Evolutionary conservation across 1,140 invertebrate species (phyloP).

Genomic region (Nephila pilipes): DNA sequence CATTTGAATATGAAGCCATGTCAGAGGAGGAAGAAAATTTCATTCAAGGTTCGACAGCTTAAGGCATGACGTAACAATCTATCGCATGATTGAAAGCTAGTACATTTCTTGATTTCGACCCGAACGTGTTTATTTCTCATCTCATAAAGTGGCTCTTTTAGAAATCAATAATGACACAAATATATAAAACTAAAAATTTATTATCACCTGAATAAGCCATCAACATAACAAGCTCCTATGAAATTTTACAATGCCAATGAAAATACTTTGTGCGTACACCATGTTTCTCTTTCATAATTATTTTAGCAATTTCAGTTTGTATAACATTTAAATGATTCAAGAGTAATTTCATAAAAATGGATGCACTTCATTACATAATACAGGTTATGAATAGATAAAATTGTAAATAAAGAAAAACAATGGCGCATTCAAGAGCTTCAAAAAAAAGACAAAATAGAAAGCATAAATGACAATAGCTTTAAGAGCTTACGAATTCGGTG

Average conservation of each 20-base stretch:
- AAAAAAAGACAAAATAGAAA: no score
- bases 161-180: constrained; percentile 41
- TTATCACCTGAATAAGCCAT: constrained; percentile 74
- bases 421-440: no score
- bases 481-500: no score
- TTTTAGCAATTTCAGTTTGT: neutral
- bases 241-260: constrained; percentile 77
- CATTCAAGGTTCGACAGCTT: no score
- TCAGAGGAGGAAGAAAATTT: no score
- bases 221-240: constrained; percentile 76
- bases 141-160: neutral
- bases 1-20: no score
- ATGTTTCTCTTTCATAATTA: constrained; percentile 17
- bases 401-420: neutral
- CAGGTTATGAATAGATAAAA: neutral
- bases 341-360: neutral
- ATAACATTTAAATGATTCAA: neutral
- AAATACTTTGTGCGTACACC: constrained; percentile 75
- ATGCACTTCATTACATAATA: neutral
- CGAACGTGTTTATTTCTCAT: no score
- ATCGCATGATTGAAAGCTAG: no score
- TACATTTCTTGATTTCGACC: no score
- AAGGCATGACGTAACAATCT: no score
- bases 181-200: constrained; percentile 77
- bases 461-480: no score